phyloP scores from a whole-genome alignment of 2,888 invertebrate species.

The Schizaphis graminum region DNA sequence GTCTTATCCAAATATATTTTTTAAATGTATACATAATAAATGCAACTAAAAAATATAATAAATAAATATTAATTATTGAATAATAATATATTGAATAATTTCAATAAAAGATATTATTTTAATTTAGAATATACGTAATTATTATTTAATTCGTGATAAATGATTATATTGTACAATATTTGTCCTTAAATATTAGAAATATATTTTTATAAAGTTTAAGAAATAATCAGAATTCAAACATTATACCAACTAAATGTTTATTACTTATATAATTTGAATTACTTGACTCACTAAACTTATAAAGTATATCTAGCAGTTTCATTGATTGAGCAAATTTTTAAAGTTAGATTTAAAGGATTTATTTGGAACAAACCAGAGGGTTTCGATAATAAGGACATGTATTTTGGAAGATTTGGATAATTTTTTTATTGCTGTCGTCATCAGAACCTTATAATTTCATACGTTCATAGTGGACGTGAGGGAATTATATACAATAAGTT shows the following conservation, averaged over 20 bases:
- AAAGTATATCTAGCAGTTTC: background rate
- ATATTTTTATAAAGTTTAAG: background rate
- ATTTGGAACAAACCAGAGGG: background rate
- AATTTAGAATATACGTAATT: background rate
- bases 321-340: background rate
- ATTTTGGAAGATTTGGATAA: background rate
- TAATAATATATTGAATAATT: background rate
- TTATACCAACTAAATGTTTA: background rate
- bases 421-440: background rate
- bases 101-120: background rate
- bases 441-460: background rate
- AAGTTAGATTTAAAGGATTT: background rate
- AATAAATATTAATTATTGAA: background rate
- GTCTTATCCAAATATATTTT: background rate
- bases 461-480: background rate
- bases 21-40: background rate
- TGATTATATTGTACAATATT: background rate
- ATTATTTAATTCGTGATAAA: background rate
- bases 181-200: background rate
- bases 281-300: background rate
- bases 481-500: background rate
- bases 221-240: background rate
- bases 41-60: background rate
- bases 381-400: background rate
- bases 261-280: background rate